phyloP scores from a whole-genome alignment of 2,113 vertebrate species.

The Chlorodrepanis virens region DNA sequence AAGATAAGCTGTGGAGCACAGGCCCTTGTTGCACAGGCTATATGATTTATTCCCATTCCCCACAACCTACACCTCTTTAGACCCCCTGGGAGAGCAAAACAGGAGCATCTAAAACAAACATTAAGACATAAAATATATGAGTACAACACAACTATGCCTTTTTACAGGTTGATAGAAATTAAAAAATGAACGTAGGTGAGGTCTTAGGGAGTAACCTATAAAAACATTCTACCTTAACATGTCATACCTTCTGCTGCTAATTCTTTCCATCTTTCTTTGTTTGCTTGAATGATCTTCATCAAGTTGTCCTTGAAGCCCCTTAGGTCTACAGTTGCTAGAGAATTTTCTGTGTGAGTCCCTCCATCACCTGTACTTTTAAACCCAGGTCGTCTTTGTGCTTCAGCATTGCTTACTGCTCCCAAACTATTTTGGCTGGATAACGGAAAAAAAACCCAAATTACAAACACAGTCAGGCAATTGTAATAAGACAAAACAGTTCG shows the following conservation, averaged over 20 bases:
- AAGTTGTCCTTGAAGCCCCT: slow-evolving; percentile 82
- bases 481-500: background rate
- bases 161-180: background rate
- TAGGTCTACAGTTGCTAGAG: slow-evolving; percentile 84
- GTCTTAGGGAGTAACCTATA: background rate
- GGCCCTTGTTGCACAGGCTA: background rate
- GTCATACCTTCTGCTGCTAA: slow-evolving; percentile 85
- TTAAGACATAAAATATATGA: background rate
- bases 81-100: background rate
- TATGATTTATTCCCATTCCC: background rate
- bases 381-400: slow-evolving; percentile 73
- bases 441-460: background rate
- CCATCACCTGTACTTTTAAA: slow-evolving; percentile 74
- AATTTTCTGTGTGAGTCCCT: slow-evolving; percentile 77
- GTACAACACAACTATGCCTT: background rate
- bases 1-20: background rate
- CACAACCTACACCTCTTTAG: background rate
- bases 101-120: background rate
- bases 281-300: slow-evolving; percentile 86
- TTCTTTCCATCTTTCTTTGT: slow-evolving; percentile 96
- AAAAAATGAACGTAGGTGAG: background rate
- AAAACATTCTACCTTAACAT: background rate
- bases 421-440: slow-evolving; percentile 46
- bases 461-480: background rate
- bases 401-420: slow-evolving; percentile 34